Evolutionary conservation across 2,797 vertebrate species (phyloP), one percentile per base, ranked within the genome.

Genomic region (Otus scops): DNA sequence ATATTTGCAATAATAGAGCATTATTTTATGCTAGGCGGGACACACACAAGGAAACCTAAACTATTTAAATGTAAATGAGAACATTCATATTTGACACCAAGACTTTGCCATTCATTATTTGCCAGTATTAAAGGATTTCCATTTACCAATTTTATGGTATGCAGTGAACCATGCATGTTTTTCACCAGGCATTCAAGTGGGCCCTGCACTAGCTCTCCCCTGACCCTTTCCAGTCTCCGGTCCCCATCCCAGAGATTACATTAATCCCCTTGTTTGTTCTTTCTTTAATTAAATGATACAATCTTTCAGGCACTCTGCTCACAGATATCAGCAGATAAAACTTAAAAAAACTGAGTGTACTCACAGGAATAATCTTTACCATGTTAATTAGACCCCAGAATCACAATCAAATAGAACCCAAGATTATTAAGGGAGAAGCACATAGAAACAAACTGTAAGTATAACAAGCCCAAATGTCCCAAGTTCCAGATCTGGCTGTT

Each of bases 41-140:
- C 65, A 82, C 48, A 51, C 1, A 0, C 91, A 89, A 97, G 89
- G 97, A 97, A 98, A 97, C 79, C 88, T 60, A 36, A 97, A 97
- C 96, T 92, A 98, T 98, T 98, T 98, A 98, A 98, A 98, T 98
- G 98, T 97, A 98, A 99, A 98, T 98, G 47, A 98, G 96, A 95
- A 95, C 16, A 53, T 96, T 98, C 96, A 93, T 91, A 92, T 96
- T 95, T 98, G 95, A 95, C 88, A 95, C 91, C 76, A 93, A 87
- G 84, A 89, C 93, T 97, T 97, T 91, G 90, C 63, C 92, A 70
- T 7, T 60, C 5, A 0, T 88, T 93, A 87, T 95, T 94, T 97
- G 86, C 85, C 92, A 93, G 43, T 16, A 92, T 94, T 94, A 96
- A 94, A 95, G 86, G 77, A 96, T 92, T 97, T 94, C 76, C 92